A percentile compares a stretch with the other conserved stretches of the same genome.
Evolutionary conservation across 2,888 invertebrate species (phyloP).

Genomic region (Pyrochroa serraticornis): DNA sequence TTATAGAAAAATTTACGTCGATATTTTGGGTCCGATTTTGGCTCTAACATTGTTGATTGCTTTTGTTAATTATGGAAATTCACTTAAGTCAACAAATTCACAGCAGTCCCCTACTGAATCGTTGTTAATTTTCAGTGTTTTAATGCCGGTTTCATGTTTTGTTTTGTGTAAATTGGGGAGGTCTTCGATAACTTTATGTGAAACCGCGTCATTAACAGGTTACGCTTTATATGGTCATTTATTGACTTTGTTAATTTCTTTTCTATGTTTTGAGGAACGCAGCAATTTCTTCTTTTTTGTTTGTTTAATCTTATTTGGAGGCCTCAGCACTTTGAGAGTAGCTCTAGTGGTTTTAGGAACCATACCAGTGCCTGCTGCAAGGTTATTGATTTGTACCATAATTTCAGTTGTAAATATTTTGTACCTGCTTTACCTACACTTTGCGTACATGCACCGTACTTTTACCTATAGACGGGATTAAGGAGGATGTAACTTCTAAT

Average conservation of each 20-base stretch:
- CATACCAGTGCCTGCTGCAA: slow-evolving; percentile 58
- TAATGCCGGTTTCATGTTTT: slow-evolving; percentile 53
- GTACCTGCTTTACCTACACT: slow-evolving; percentile 61
- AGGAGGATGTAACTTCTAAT: background rate
- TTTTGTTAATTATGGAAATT: slow-evolving; percentile 55
- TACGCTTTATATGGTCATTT: slow-evolving; percentile 61
- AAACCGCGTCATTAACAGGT: slow-evolving; percentile 57
- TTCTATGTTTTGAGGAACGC: slow-evolving; percentile 55
- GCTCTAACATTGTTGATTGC: slow-evolving; percentile 52
- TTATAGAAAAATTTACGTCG: slow-evolving; percentile 53
- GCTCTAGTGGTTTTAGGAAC: slow-evolving; percentile 57
- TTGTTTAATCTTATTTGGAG: slow-evolving; percentile 58
- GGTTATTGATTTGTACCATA: slow-evolving; percentile 60
- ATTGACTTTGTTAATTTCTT: slow-evolving; percentile 55
- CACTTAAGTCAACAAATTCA: slow-evolving; percentile 47
- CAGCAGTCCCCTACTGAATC: slow-evolving; percentile 50
- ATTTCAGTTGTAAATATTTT: slow-evolving; percentile 58
- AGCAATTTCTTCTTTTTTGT: slow-evolving; percentile 59
- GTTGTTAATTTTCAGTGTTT: slow-evolving; percentile 48
- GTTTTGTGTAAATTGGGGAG: slow-evolving; percentile 49
- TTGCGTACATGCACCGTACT: slow-evolving; percentile 60
- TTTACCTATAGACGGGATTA: slow-evolving; percentile 48
- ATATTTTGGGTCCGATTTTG: slow-evolving; percentile 58
- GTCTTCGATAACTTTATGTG: slow-evolving; percentile 51
- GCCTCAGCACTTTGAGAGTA: slow-evolving; percentile 58